Evolutionary conservation across 2,113 vertebrate species (phyloP).

Genomic region (Mesocricetus auratus): DNA sequence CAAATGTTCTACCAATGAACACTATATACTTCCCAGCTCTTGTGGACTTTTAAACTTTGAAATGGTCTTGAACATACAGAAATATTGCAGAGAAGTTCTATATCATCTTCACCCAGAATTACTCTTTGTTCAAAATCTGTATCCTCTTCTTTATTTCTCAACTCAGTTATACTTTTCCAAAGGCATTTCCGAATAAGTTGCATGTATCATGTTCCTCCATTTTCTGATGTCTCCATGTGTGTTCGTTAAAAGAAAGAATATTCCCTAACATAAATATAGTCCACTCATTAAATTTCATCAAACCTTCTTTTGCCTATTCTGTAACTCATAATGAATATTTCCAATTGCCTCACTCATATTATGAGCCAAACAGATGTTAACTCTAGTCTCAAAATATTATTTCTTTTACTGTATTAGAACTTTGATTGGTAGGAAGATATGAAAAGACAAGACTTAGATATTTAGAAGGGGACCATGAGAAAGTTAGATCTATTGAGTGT

Average conservation of each 20-base stretch:
- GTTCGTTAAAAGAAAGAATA: conserved; percentile 21
- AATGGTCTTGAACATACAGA: neutral
- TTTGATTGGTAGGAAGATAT: neutral
- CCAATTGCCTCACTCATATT: neutral
- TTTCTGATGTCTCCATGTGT: neutral
- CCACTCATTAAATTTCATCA: neutral
- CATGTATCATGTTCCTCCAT: neutral
- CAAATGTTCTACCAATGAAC: neutral
- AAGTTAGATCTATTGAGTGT: neutral
- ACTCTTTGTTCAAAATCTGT: neutral
- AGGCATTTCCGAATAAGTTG: neutral
- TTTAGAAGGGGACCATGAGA: neutral
- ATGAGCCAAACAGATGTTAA: neutral
- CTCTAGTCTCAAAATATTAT: neutral
- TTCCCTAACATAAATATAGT: neutral
- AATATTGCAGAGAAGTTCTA: neutral
- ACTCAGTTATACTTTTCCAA: neutral
- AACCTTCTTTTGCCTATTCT: neutral
- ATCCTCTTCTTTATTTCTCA: neutral
- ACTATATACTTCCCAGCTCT: neutral
- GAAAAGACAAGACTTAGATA: neutral
- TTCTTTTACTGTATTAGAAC: neutral
- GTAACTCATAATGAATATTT: neutral
- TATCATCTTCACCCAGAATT: conserved; percentile 1
- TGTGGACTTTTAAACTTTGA: neutral